Percentiles rank a stretch among this genome's conserved stretches.
These are phyloP conservation scores for Platyscapa corneri DNA, from an alignment of 1,140 invertebrate genomes.

Conservation along the genomic window DNA sequence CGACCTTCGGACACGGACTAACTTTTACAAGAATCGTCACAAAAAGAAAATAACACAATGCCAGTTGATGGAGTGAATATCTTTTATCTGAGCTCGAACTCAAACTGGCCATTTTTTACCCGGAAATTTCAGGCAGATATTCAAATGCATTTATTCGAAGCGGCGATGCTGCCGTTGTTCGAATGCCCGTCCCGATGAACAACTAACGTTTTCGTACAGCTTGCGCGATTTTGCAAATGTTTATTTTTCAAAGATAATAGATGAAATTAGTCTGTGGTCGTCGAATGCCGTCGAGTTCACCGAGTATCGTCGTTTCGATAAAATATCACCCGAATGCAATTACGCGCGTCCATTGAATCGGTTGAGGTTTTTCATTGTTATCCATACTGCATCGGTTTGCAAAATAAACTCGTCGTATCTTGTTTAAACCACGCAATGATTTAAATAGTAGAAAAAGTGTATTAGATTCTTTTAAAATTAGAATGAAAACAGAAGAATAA, in stretches of 20 bases:
- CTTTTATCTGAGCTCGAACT: not conserved
- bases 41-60: conserved; percentile 18
- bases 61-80: not conserved
- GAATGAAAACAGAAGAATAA: not conserved
- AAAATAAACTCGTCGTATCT: not conserved
- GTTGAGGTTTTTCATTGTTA: too few relatives aligned
- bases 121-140: not conserved
- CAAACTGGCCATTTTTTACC: not conserved
- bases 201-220: too few relatives aligned
- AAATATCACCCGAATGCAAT: too few relatives aligned
- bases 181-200: too few relatives aligned
- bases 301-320: too few relatives aligned
- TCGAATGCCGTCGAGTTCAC: too few relatives aligned
- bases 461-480: not conserved
- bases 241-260: too few relatives aligned
- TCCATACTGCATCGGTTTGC: too few relatives aligned
- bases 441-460: not conserved
- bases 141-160: not conserved
- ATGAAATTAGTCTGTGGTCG: too few relatives aligned
- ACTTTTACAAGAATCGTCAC: not conserved
- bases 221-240: too few relatives aligned
- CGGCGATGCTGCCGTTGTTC: too few relatives aligned
- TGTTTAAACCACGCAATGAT: not conserved
- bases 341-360: too few relatives aligned
- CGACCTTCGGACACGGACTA: not conserved